These are phyloP conservation scores for Puma concolor DNA, from an alignment of 2,113 vertebrate genomes.

Conservation along the genomic window DNA sequence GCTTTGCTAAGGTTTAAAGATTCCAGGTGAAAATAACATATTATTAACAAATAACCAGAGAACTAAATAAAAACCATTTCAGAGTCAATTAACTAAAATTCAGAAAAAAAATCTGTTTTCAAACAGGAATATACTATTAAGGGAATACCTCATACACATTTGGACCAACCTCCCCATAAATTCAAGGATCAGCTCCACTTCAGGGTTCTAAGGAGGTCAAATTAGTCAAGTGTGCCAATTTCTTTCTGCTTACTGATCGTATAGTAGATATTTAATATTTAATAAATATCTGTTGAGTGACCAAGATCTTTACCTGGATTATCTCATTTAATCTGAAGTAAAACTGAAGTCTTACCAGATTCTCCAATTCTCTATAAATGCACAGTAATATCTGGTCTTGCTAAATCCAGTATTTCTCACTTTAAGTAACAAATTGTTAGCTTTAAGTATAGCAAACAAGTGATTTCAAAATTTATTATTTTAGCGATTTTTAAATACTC, in stretches of 20 bases:
- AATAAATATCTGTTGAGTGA: neutral
- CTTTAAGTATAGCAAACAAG: neutral
- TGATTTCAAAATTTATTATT: neutral
- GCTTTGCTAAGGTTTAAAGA: neutral
- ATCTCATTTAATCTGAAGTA: neutral
- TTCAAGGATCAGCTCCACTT: neutral
- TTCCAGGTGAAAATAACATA: neutral
- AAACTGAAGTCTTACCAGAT: neutral
- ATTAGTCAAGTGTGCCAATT: neutral
- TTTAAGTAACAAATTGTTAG: neutral
- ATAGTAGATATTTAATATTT: neutral
- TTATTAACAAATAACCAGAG: neutral
- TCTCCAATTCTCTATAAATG: neutral
- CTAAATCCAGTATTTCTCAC: neutral
- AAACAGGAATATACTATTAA: neutral
- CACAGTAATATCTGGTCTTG: neutral
- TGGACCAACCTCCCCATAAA: neutral
- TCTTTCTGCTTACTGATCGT: neutral
- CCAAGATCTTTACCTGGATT: neutral
- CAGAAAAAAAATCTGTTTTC: constrained; percentile 16
- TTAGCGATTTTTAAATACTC: constrained; percentile 7
- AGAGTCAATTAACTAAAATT: neutral
- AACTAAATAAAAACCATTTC: neutral
- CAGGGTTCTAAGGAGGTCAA: neutral
- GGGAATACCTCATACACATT: neutral